phyloP scores from a whole-genome alignment of 92 coral and sea anemone species.

The Zoanthus sansibaricus region DNA sequence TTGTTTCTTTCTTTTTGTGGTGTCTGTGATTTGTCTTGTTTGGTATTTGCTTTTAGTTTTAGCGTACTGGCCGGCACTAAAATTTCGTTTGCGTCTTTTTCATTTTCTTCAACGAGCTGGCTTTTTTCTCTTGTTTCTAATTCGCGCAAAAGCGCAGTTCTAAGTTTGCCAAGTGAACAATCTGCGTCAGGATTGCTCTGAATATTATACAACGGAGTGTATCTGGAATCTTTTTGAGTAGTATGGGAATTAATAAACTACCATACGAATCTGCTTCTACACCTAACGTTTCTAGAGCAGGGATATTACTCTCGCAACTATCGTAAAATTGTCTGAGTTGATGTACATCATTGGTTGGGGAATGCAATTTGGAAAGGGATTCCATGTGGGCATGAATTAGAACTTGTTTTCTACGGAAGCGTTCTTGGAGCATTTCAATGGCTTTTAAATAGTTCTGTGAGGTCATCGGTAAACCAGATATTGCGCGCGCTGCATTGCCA shows the following conservation, averaged over 20 bases:
- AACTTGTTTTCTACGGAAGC: slow-evolving; percentile 58
- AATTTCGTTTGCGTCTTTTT: slow-evolving; percentile 22
- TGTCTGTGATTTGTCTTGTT: slow-evolving; percentile 24
- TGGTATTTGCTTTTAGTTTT: slow-evolving; percentile 13
- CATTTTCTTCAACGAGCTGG: slow-evolving; percentile 46
- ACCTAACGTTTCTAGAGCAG: slow-evolving; percentile 28
- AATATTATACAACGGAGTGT: slow-evolving; percentile 29
- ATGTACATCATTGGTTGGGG: slow-evolving; percentile 11
- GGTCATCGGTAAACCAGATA: slow-evolving; percentile 61
- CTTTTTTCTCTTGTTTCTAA: slow-evolving; percentile 61
- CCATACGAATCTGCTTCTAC: slow-evolving; percentile 41
- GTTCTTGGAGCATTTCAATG: slow-evolving; percentile 55
- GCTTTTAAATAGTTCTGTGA: slow-evolving; percentile 63
- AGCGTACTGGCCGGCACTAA: slow-evolving; percentile 13
- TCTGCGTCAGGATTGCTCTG: slow-evolving; percentile 56
- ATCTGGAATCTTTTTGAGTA: slow-evolving; percentile 35
- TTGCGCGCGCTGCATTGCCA: slow-evolving; percentile 64
- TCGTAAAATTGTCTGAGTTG: slow-evolving; percentile 35
- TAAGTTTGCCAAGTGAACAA: slow-evolving; percentile 40
- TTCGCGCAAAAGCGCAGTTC: slow-evolving; percentile 56
- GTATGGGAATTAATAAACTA: slow-evolving; percentile 40
- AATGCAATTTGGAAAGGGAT: slow-evolving; percentile 15
- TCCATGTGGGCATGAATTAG: slow-evolving; percentile 45
- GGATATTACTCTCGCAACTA: slow-evolving; percentile 41
- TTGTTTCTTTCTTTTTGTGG: slow-evolving; percentile 23